These are phyloP conservation scores for Antidorcas marsupialis DNA, from an alignment of 2,113 vertebrate genomes.

Conservation along the genomic window DNA sequence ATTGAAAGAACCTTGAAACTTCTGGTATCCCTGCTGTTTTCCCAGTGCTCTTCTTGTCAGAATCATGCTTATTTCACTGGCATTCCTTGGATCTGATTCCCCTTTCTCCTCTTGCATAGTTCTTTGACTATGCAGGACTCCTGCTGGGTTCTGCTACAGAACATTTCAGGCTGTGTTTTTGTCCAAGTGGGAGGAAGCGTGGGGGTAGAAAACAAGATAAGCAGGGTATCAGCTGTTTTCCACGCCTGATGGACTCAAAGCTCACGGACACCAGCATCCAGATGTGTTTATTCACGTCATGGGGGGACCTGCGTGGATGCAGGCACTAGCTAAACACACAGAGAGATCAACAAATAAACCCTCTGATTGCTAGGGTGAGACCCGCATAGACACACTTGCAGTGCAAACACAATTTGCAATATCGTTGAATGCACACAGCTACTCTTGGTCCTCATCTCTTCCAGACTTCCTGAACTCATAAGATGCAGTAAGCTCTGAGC, in stretches of 20 bases:
- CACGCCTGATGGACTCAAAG: rapidly evolving
- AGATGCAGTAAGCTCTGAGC: neutral
- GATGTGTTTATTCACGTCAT: neutral
- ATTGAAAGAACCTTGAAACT: neutral
- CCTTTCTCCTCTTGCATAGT: neutral
- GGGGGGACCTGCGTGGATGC: neutral
- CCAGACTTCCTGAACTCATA: neutral
- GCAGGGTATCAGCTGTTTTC: neutral
- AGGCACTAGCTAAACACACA: neutral
- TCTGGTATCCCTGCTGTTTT: neutral
- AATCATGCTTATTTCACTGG: neutral
- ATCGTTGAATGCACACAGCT: rapidly evolving
- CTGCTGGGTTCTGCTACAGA: neutral
- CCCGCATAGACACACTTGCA: rapidly evolving
- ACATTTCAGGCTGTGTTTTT: neutral
- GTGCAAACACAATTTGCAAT: neutral
- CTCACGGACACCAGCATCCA: rapidly evolving
- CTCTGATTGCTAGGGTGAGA: rapidly evolving
- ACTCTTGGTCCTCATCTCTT: neutral
- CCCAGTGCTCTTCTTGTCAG: neutral
- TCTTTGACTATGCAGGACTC: neutral
- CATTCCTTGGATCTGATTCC: neutral
- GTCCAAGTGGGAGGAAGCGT: rapidly evolving
- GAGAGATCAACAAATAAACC: neutral
- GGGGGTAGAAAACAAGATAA: neutral